phyloP scores from a whole-genome alignment of 2,888 invertebrate species.

The Idaea straminata region DNA sequence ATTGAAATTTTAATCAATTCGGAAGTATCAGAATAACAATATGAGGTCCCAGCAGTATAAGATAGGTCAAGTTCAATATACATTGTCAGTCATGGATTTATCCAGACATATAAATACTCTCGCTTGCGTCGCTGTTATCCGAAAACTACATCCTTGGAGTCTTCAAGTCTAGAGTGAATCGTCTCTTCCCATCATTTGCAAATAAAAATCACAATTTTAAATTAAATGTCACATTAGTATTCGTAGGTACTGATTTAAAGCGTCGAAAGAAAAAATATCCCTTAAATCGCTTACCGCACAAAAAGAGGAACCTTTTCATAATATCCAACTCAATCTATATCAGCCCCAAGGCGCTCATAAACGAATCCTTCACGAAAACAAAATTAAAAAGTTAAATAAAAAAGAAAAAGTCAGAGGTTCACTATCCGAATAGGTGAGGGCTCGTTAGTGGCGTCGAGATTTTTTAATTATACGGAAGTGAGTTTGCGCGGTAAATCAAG shows the following conservation, averaged over 20 bases:
- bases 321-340: conserved; percentile 24
- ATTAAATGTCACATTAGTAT: too few relatives aligned
- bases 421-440: conserved; percentile 47
- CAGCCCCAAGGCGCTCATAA: conserved; percentile 24
- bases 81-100: too few relatives aligned
- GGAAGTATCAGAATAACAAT: too few relatives aligned
- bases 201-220: too few relatives aligned
- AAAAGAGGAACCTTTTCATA: conserved; percentile 9
- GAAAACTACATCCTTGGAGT: too few relatives aligned
- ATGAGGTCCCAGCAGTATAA: too few relatives aligned
- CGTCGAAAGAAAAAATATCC: conserved; percentile 11
- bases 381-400: conserved; percentile 32
- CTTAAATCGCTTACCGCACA: conserved; percentile 13
- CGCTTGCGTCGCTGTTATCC: too few relatives aligned
- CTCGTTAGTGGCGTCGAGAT: conserved; percentile 55
- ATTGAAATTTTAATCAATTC: background rate
- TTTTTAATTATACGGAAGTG: conserved; percentile 63
- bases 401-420: conserved; percentile 32
- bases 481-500: conserved; percentile 33
- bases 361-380: conserved; percentile 29
- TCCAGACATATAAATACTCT: too few relatives aligned
- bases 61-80: too few relatives aligned
- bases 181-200: too few relatives aligned
- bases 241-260: background rate
- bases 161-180: too few relatives aligned